These are phyloP conservation scores for Acanthosoma haemorrhoidale DNA, from an alignment of 2,888 invertebrate genomes.

Conservation along the genomic window DNA sequence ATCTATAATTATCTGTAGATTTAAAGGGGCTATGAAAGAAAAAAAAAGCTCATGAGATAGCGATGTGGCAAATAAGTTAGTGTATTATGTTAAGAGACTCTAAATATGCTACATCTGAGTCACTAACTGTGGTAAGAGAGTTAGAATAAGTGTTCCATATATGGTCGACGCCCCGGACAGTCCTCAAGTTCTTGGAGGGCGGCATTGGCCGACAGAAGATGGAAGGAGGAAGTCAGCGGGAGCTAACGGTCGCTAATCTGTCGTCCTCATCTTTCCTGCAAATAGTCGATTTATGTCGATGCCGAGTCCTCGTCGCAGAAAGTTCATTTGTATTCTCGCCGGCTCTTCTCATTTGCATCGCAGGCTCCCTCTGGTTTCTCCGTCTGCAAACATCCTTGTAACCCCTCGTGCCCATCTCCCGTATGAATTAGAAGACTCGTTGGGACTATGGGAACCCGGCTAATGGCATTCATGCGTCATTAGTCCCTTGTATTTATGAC, in stretches of 20 bases:
- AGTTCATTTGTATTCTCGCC: constrained; percentile 1
- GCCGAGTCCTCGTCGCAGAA: neutral
- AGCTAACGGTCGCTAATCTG: neutral
- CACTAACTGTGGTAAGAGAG: too few relatives aligned
- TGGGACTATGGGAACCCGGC: neutral
- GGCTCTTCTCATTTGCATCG: neutral
- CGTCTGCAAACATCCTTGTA: constrained; percentile 11
- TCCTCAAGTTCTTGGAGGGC: too few relatives aligned
- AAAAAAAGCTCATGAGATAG: too few relatives aligned
- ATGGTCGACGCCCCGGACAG: too few relatives aligned
- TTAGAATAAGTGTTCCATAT: too few relatives aligned
- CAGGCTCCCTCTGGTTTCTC: constrained; percentile 8
- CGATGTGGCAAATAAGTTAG: too few relatives aligned
- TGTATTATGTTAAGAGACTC: too few relatives aligned
- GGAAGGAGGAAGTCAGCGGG: neutral
- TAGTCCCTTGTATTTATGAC: neutral
- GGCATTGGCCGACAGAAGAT: neutral
- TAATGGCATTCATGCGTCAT: neutral
- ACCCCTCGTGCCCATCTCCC: neutral
- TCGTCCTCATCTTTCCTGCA: constrained; percentile 8
- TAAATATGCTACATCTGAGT: too few relatives aligned
- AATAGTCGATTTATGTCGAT: constrained; percentile 5
- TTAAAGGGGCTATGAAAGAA: too few relatives aligned
- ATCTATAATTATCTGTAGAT: too few relatives aligned
- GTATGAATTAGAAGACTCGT: neutral